Conservation (phyloP, 1,140 invertebrate species). For the Heliconius himera region DNA sequence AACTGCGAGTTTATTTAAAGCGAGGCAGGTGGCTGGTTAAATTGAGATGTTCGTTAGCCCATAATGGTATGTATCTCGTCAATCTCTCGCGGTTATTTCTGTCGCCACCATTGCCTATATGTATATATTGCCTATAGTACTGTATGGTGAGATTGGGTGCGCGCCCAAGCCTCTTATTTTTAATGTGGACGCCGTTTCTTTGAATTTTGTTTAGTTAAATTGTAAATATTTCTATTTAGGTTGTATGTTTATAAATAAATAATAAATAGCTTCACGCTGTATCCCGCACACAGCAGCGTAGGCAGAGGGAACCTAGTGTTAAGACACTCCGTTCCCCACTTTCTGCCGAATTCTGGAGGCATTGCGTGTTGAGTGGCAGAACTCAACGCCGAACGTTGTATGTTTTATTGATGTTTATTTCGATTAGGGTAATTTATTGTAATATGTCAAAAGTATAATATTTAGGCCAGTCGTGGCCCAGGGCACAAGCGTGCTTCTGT, state of each 20-base stretch:
- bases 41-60: constrained; percentile 69
- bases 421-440: not conserved
- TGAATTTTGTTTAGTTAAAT: constrained; percentile 4
- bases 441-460: not conserved
- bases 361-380: no score
- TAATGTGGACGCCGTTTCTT: constrained; percentile 23
- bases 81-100: constrained; percentile 59
- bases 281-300: no score
- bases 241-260: no score
- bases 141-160: constrained; percentile 46
- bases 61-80: constrained; percentile 68
- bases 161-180: constrained; percentile 36
- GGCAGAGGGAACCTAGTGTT: no score
- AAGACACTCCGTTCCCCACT: no score
- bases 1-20: constrained; percentile 52
- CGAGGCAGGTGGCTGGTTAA: constrained; percentile 61
- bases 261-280: no score
- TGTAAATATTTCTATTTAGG: not conserved
- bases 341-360: no score
- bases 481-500: no score
- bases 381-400: no score
- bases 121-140: no score
- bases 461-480: no score
- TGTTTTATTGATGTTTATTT: not conserved
- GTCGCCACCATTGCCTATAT: constrained; percentile 45